Evolutionary conservation across 1,140 invertebrate species (phyloP), one percentile per base, ranked within the genome.

Genomic region (Bombus affinis): DNA sequence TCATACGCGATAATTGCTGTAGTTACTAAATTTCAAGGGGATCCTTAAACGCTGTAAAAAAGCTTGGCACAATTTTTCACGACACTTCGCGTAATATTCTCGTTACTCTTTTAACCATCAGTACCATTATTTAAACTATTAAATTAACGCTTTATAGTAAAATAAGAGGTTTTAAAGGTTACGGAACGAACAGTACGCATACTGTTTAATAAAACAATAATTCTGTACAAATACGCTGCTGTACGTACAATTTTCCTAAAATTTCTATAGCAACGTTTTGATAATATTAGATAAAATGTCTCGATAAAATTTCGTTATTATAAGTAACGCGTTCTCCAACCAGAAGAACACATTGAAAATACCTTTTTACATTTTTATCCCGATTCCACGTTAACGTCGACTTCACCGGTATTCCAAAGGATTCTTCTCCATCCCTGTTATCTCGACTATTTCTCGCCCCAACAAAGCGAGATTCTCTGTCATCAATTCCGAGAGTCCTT

Each of bases 21-120:
- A 83, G 82, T 84, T 84, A 47, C 47, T 77, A 47, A 57, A 79
- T 79, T 79, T 84, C 57, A 79, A 83, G 44, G 39, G 66, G 25
- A 8, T 6, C 59, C 39, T 83, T 76, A 66, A 71, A 39, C n/a
- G 57, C 12, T n/a, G 59, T 42, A 13, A 47, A 71, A 84, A 79
- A 72, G 47, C 22, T 53, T 22, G 37, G 37, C 5, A 13, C 25
- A 25, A 10, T 59, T 79, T 84, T 84, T 59, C 13, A 4, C 28
- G 28, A 18, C 5, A 44, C 37, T 2, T 12, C 12, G 6, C 3
- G 44, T 47, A 18, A 59, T 83, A 57, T 70, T 1, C 74, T 71
- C 82, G 28, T 78, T 77, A 83, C 12, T 12, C 6, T 47, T 32
- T 47, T 28, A 22, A 25, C 6, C n/a, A 8, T 22, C 18, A 25